Percentiles rank a stretch among this genome's conserved stretches.
Evolutionary conservation across 2,888 invertebrate species (phyloP).

Genomic region (Drosophila kambysellisi): DNA sequence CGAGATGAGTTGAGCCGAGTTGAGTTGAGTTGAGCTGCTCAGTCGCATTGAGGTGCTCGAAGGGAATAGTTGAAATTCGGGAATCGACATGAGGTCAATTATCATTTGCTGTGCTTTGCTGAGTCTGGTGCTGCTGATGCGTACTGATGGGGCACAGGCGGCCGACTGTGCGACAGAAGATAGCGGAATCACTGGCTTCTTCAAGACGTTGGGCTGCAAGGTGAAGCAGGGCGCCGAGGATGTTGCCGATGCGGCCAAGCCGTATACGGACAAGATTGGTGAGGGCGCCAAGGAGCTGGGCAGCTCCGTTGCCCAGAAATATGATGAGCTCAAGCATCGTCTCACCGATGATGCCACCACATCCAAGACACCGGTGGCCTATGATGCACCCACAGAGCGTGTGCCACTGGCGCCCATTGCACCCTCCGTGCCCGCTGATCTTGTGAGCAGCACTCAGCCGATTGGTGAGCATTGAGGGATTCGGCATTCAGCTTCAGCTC

Average conservation of each 20-base stretch:
- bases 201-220: constrained; percentile 80
- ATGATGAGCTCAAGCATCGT: constrained; percentile 81
- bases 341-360: constrained; percentile 67
- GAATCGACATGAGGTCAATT: constrained; percentile 64
- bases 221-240: constrained; percentile 80
- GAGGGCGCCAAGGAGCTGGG: constrained; percentile 80
- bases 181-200: constrained; percentile 74
- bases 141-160: constrained; percentile 27
- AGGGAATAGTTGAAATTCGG: constrained; percentile 34
- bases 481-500: not conserved
- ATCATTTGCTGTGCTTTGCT: constrained; percentile 56
- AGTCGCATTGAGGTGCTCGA: constrained; percentile 46
- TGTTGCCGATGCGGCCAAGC: constrained; percentile 76
- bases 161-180: constrained; percentile 75
- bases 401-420: constrained; percentile 77
- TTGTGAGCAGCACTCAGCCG: constrained; percentile 13
- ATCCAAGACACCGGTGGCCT: constrained; percentile 13
- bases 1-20: not conserved
- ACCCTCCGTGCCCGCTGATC: constrained; percentile 35
- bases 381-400: constrained; percentile 75
- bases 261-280: constrained; percentile 78
- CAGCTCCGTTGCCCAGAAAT: constrained; percentile 76
- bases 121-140: constrained; percentile 47
- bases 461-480: constrained; percentile 22
- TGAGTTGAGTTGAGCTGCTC: constrained; percentile 10